Percentiles rank a stretch among this genome's conserved stretches.
Evolutionary conservation across 1,140 invertebrate genomes (phyloP).

Genomic region (Drosophila asahinai): DNA sequence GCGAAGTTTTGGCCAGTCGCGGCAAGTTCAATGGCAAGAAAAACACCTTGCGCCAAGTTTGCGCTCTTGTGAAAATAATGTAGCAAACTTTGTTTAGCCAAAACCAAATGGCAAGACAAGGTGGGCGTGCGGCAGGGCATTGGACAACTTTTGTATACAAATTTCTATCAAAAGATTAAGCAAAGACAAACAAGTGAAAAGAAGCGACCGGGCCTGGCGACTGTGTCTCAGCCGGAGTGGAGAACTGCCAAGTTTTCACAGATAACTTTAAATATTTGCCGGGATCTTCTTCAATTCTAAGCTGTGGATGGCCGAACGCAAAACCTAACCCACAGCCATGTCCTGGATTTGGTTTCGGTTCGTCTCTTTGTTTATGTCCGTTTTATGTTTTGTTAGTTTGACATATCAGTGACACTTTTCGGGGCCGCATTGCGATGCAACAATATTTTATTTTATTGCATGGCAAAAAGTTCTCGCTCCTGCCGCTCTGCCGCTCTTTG

Average conservation of each 20-base stretch:
- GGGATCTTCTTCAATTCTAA: constrained; percentile 8
- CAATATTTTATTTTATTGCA: constrained; percentile 82
- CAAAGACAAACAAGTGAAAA: constrained; percentile 79
- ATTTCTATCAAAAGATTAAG: constrained; percentile 84
- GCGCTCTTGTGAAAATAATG: constrained; percentile 73
- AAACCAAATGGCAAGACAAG: constrained; percentile 31
- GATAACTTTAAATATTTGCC: constrained; percentile 79
- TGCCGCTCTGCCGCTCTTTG: constrained; percentile 6
- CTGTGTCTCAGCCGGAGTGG: not conserved
- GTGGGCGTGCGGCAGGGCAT: constrained; percentile 12
- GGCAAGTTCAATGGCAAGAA: constrained; percentile 73
- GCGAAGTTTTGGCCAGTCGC: constrained; percentile 54
- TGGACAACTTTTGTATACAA: constrained; percentile 76
- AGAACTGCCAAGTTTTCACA: constrained; percentile 64
- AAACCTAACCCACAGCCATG: constrained; percentile 10
- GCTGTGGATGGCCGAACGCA: constrained; percentile 4
- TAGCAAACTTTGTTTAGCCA: constrained; percentile 66
- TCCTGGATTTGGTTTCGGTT: constrained; percentile 28
- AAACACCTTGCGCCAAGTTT: constrained; percentile 67
- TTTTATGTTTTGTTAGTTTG: constrained; percentile 80
- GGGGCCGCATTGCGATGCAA: constrained; percentile 56
- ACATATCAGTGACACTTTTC: constrained; percentile 80
- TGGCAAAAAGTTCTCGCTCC: constrained; percentile 44
- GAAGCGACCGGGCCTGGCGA: constrained; percentile 32
- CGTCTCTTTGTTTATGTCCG: constrained; percentile 66